Conservation (phyloP, 2,888 invertebrate genomes). For the Pseudeuparius sepicola region DNA sequence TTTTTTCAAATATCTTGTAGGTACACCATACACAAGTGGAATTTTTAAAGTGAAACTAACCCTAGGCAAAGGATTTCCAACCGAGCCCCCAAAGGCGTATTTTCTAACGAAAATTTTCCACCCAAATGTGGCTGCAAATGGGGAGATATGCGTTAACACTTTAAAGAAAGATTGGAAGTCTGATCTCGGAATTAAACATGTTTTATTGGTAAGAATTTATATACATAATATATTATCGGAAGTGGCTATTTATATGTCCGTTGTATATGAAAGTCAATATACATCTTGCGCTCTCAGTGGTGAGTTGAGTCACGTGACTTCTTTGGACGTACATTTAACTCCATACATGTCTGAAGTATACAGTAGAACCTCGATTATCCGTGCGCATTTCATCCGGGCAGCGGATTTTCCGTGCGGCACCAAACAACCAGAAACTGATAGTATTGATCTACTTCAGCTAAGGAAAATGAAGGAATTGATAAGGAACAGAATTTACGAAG, state of each 20-base stretch:
- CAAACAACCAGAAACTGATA: too few species aligned
- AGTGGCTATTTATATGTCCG: too few species aligned
- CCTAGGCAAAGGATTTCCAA: slow-evolving; percentile 86
- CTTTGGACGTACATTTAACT: too few species aligned
- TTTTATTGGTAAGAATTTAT: slow-evolving; percentile 58
- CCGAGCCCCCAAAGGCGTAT: slow-evolving; percentile 83
- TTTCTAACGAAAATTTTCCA: slow-evolving; percentile 96
- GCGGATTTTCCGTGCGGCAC: too few species aligned
- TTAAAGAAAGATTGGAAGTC: slow-evolving; percentile 95
- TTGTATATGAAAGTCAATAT: too few species aligned
- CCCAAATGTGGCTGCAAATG: slow-evolving; percentile 88
- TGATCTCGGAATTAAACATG: slow-evolving; percentile 90
- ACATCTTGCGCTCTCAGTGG: too few species aligned
- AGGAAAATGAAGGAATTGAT: too few species aligned
- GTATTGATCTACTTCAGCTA: too few species aligned
- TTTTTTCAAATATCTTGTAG: slow-evolving; percentile 33
- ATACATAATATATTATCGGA: not conserved
- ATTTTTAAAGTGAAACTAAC: slow-evolving; percentile 82
- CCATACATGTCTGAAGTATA: slow-evolving; percentile 1
- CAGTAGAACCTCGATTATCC: not conserved
- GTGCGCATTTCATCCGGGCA: too few species aligned
- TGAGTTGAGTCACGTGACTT: too few species aligned
- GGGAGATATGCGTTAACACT: slow-evolving; percentile 95
- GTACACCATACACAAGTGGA: slow-evolving; percentile 86
- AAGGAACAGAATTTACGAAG: too few species aligned